Evolutionary conservation across 2,797 vertebrate species (phyloP), one percentile per base, ranked within the genome.

Genomic region (Eospalax fontanierii): DNA sequence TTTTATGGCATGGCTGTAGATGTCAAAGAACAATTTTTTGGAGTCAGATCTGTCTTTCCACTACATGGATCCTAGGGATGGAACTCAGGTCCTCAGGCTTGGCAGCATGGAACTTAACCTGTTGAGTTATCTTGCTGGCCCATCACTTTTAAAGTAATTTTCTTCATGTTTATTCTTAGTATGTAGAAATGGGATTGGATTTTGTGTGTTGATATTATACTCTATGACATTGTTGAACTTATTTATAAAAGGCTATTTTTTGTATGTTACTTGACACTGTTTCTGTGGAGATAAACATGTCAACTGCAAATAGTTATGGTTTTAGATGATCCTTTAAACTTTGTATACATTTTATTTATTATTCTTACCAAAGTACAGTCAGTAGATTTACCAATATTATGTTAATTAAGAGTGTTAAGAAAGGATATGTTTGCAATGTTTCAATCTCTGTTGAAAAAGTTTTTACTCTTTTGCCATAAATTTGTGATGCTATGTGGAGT

Each of bases 271-370:
- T 61, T 91, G 33, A 3, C 26, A 46, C 61, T 63, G 11, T 82
- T 94, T 82, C 71, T 22, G 61, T 38, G 5, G 74, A 86, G 71
- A 46, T 15, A 93, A 63, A 63, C 26, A 89, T 94, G 21, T 59
- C 54, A 79, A 19, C n/a, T 87, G 18, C 15, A 90, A 79, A 75
- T 26, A 81, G 14, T 81, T 59, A 40, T 16, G 66, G 43, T 80
- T 81, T 90, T 73, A 65, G 30, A 59, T 87, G 9, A 81, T 65
- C 28, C 11, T 75, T 90, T 76, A 40, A 10, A 82, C 18, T 19
- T 46, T 10, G 40, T 38, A 50, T 50, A 19, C 7, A 68, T 82
- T 87, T 87, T 87, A 75, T 91, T 94, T 59, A 26, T 59, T 87
- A 82, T 87, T 22, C 12, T 50, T 80, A 57, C 54, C 14, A 61